Conservation (phyloP, 2,888 invertebrate genomes). For the Limnephilus lunatus region DNA sequence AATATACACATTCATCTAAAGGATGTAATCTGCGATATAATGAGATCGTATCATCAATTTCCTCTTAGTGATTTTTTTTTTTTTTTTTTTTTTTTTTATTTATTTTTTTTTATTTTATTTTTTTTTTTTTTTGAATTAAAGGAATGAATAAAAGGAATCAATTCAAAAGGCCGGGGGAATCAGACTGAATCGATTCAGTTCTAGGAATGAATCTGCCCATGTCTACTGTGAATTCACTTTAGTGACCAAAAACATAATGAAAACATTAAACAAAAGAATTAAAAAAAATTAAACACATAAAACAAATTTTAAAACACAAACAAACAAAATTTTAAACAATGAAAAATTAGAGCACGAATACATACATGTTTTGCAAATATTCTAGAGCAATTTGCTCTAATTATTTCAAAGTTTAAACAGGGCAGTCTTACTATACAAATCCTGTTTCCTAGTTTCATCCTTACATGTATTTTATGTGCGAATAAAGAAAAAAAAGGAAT, state of each 20-base stretch:
- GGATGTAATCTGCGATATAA: too few species aligned
- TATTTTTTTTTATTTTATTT: too few species aligned
- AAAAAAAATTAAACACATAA: constrained; percentile 2
- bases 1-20: too few species aligned
- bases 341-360: not conserved
- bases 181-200: too few species aligned
- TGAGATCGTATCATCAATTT: too few species aligned
- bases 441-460: not conserved
- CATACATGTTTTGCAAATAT: not conserved
- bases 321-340: not conserved
- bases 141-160: too few species aligned
- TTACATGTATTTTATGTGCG: not conserved
- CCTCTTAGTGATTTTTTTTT: too few species aligned
- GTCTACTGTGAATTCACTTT: constrained; percentile 5
- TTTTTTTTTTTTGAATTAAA: too few species aligned
- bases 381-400: not conserved
- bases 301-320: not conserved
- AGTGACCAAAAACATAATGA: constrained; percentile 7
- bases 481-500: not conserved
- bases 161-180: too few species aligned
- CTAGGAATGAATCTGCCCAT: too few species aligned
- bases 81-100: too few species aligned
- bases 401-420: not conserved
- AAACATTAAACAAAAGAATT: constrained; percentile 27
- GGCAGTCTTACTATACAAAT: not conserved